Base-by-base conservation (phyloP, 2,888 invertebrate species). In the Zaprionus lineosus region DNA sequence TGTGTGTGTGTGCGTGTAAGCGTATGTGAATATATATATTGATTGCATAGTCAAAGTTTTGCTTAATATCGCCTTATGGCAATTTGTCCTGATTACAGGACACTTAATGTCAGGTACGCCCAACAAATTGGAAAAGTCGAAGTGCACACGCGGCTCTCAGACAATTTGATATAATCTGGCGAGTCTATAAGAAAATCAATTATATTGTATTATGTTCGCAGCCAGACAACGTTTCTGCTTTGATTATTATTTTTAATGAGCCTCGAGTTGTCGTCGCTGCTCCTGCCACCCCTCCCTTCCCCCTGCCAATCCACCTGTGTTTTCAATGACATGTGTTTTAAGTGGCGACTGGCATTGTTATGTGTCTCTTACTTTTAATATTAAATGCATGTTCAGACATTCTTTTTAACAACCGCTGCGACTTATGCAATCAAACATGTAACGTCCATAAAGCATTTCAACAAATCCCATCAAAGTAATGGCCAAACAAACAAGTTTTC, bases 231-330 rank as follows among this genome's bases (percentile, higher is more conserved):
- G 33, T 44, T 31, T 52, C 43, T 51, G 43, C 55, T 62, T 55
- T 39, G 59, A 53, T 61, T 59, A 79, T 78, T 72, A 73, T 57
- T 73, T 78, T 71, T 83, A 78, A 83, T 73, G 81, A 73, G 64
- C 62, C 56, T 24, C 73, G 60, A 61, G 44, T 47, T n/a, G 33
- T 29, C 21, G 16, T 48, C 8, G 53, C 56, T 31, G 14, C 58
- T 44, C 69, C 44, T n/a, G n/a, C n/a, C n/a, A n/a, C n/a, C n/a
- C n/a, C n/a, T n/a, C n/a, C n/a, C n/a, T n/a, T n/a, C n/a, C n/a
- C n/a, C n/a, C n/a, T n/a, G n/a, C n/a, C n/a, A n/a, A n/a, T n/a
- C n/a, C n/a, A n/a, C n/a, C n/a, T n/a, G n/a, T n/a, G 36, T 56
- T 63, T 57, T 39, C 51, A 73, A 63, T 59, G 65, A 51, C 70